A percentile compares a stretch with the other conserved stretches of the same genome.
These are phyloP conservation scores for Columbina picui DNA, from an alignment of 2,113 vertebrate species.

Conservation along the genomic window DNA sequence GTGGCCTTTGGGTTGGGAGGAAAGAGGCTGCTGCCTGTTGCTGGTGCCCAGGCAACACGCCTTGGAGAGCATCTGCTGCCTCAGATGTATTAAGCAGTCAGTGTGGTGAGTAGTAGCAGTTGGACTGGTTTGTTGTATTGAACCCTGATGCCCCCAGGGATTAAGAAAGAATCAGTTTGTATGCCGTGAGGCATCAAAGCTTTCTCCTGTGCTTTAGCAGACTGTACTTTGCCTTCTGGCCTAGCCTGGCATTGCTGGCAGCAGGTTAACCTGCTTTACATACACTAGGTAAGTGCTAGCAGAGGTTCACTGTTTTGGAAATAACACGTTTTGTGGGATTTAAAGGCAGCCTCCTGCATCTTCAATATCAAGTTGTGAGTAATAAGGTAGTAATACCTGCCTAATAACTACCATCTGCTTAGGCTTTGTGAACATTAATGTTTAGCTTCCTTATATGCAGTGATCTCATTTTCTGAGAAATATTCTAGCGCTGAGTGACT, in stretches of 20 bases:
- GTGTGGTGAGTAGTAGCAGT: background rate
- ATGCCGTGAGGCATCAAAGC: background rate
- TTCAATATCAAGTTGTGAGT: background rate
- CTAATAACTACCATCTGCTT: background rate
- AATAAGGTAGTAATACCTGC: background rate
- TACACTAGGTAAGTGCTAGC: background rate
- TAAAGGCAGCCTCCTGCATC: background rate
- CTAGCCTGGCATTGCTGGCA: background rate
- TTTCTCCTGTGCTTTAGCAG: background rate
- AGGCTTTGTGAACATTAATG: background rate
- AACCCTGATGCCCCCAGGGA: background rate
- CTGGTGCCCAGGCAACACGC: background rate
- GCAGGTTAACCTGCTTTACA: background rate
- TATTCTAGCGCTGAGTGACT: background rate
- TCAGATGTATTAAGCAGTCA: background rate
- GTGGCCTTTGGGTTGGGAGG: background rate
- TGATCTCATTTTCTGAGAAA: background rate
- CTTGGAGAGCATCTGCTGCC: background rate
- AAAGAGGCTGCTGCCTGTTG: background rate
- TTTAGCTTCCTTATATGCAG: background rate
- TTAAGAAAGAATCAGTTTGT: background rate
- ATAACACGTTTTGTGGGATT: background rate
- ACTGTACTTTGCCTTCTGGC: background rate
- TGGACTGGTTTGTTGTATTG: background rate
- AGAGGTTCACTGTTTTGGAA: background rate